These are phyloP conservation scores for Peromyscus californicus DNA, from an alignment of 2,113 vertebrate genomes.

Conservation along the genomic window DNA sequence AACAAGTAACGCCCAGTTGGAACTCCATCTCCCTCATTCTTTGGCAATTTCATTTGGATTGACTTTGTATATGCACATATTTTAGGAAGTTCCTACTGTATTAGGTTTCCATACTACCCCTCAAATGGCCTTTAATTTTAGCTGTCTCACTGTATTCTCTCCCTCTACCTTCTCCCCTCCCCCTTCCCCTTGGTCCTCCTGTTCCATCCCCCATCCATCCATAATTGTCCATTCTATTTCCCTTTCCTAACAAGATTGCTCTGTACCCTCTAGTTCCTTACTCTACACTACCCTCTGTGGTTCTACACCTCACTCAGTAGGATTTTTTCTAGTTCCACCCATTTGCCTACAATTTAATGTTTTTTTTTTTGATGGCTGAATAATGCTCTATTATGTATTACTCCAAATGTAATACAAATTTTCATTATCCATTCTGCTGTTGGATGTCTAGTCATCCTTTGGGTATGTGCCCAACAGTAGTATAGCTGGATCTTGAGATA, in stretches of 20 bases:
- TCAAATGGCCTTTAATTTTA: not conserved
- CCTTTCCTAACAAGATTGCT: not conserved
- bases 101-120: not conserved
- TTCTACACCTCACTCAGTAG: not conserved
- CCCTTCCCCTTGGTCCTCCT: not conserved
- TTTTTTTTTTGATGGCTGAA: not conserved
- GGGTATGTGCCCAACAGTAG: not conserved
- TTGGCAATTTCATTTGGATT: not conserved
- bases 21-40: not conserved
- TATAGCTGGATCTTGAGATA: not conserved
- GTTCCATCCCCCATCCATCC: not conserved
- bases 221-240: not conserved
- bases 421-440: not conserved
- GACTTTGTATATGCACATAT: not conserved
- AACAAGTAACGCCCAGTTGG: not conserved
- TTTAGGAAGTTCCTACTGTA: not conserved
- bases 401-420: not conserved
- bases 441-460: not conserved
- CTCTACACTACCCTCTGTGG: not conserved
- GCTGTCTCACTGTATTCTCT: not conserved
- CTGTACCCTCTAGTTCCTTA: not conserved
- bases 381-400: not conserved
- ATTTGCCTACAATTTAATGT: not conserved
- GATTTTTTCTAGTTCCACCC: not conserved
- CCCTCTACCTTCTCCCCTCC: not conserved